Base-by-base conservation (phyloP, 2,797 vertebrate genomes). In the Denticeps clupeoides region DNA sequence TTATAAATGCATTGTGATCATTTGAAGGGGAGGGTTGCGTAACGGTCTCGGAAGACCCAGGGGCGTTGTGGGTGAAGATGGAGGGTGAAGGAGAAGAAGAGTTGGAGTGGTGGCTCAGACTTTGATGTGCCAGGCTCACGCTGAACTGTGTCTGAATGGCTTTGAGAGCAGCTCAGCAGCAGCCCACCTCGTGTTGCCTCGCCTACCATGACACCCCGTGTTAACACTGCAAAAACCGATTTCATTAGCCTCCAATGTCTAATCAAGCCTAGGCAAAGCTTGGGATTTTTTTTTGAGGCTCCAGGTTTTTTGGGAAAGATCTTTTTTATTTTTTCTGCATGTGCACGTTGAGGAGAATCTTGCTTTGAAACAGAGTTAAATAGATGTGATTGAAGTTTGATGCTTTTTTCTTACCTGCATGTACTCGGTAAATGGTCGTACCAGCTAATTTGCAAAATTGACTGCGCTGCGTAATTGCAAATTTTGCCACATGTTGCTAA, bases 21-120 rank as follows among this genome's bases (percentile, higher is more conserved):
- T 73, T 71, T 69, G 56, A 73, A 71, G 62, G 65, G 54, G 51
- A 63, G 58, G 55, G 62, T 73, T 78, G 75, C 62, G 68, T 77
- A 79, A 79, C 59, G 45, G 55, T 56, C 76, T 65, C 60, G 58
- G 44, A 61, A 68, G 67, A 65, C 63, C 73, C 63, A 57, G 47
- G 41, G 65, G 70, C 65, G 47, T 51, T 65, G 60, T 63, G 70
- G 62, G 65, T 70, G 65, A 67, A 68, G 58, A 70, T 62, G 38
- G 71, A 65, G 56, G 60, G 55, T 63, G 55, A 27, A 7, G 58
- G 53, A 64, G 56, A 68, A 65, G 64, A 25, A 15, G 12, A 29
- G 37, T 38, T 31, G 5, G 19, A 18, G 28, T 15, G 25, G 40
- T 13, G 32, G 13, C 18, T 10, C 40, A 4, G 10, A 6, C 27